A percentile compares a stretch with the other conserved stretches of the same genome.
Conservation (phyloP, 2,113 vertebrate genomes). For the Cardinalis cardinalis region DNA sequence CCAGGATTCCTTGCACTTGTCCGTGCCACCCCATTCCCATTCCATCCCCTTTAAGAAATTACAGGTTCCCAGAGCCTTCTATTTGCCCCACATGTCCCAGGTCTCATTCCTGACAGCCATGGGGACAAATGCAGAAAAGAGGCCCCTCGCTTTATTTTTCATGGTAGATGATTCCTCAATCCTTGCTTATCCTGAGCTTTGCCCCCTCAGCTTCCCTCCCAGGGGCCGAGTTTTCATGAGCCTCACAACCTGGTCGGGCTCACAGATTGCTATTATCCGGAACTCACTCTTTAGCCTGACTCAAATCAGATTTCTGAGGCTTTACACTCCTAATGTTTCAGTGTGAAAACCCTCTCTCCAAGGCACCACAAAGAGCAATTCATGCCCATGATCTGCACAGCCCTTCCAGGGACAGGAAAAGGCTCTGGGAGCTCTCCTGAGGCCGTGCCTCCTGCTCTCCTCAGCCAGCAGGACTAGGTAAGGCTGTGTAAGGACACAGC, state of each 20-base stretch:
- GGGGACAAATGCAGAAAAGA: not conserved
- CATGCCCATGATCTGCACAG: not conserved
- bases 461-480: not conserved
- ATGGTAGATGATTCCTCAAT: not conserved
- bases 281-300: not conserved
- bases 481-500: not conserved
- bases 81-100: not conserved
- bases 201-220: not conserved
- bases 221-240: not conserved
- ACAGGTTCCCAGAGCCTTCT: not conserved
- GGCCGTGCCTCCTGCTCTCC: not conserved
- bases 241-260: not conserved
- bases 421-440: not conserved
- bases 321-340: constrained; percentile 36
- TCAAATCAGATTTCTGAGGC: constrained; percentile 12
- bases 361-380: constrained; percentile 34
- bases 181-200: not conserved
- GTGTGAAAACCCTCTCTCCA: not conserved
- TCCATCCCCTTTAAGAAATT: not conserved
- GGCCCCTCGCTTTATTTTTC: not conserved
- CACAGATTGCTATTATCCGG: not conserved
- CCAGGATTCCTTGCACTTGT: not conserved
- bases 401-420: not conserved
- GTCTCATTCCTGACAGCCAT: not conserved
- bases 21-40: not conserved